Evolutionary conservation across 2,113 vertebrate genomes (phyloP).

Genomic region (Delphinus delphis): DNA sequence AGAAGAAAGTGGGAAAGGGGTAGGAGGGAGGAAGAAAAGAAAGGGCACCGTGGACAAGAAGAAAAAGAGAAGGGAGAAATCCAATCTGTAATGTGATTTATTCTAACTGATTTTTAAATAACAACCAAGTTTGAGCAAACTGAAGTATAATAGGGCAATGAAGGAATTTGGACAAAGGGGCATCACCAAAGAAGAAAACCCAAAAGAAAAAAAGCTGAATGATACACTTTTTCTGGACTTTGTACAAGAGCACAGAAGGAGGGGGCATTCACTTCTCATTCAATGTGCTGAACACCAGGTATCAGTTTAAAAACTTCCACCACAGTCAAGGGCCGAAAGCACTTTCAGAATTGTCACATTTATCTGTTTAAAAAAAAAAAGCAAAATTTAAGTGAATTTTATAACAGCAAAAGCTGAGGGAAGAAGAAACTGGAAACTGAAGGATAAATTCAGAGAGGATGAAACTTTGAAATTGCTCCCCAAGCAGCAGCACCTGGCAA

Average conservation of each 20-base stretch:
- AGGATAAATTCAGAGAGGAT: conserved; percentile 1
- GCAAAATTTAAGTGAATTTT: conserved; percentile 33
- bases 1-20: not conserved
- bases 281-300: not conserved
- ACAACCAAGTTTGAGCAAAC: not conserved
- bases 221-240: not conserved
- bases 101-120: conserved; percentile 9
- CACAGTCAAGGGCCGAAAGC: not conserved
- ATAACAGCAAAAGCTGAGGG: not conserved
- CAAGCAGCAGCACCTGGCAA: not conserved
- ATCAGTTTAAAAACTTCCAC: not conserved
- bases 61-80: not conserved
- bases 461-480: conserved; percentile 35
- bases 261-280: not conserved
- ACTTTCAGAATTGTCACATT: conserved; percentile 11
- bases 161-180: not conserved
- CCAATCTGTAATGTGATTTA: not conserved
- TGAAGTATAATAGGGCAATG: not conserved
- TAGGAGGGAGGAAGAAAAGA: not conserved
- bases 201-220: not conserved
- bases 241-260: not conserved
- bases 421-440: conserved; percentile 27
- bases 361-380: not conserved
- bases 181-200: not conserved
- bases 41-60: not conserved